Base-by-base conservation (phyloP, 1,140 invertebrate genomes). In the Proales similis region DNA sequence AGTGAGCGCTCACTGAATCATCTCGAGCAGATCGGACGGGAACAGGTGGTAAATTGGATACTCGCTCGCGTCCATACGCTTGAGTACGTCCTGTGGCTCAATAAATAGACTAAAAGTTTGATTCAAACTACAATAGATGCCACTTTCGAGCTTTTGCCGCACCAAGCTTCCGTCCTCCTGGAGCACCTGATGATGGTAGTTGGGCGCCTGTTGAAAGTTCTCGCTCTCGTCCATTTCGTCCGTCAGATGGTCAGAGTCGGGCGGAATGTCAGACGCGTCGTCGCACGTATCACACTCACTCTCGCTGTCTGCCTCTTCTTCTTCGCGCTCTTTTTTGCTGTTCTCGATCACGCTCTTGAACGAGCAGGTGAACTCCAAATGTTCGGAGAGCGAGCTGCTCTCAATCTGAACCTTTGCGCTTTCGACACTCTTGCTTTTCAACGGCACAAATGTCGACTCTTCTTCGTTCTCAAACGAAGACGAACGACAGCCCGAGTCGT, bases 321-420 rank as follows among this genome's bases (percentile, higher is more conserved):
- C 43, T 11, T 17, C 5, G 3, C 45, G 36, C 30, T 57, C 51
- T 57, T 39, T 57, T 36, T 36, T 36, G 14, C 33, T 36, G 14
- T 36, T 36, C 45, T 57, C 45, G 3, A 57, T 57, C 1, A 39
- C 36, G 7, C 36, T 42, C 14, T 39, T 57, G 39, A 42, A 42
- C 20, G 51, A 57, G 36, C 51, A 57, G 17, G 51, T 57, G 14
- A 57, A 57, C 30, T 57, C 51, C 26, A 57, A 57, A 26, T 57
- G 51, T 14, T 57, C 51, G 9, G 51, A 57, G 17, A 57, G 19
- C 39, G 51, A 42, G 14, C 27, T 26, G 9, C 45, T 39, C 19
- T 57, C 51, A 9, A 57, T 2, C 32, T 57, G 39, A 27, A 27
- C 45, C 33, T 36, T 36, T 9, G 9, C 33, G 3, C 17, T 39